Conservation (phyloP, 2,797 vertebrate genomes). For the Bovichtus variegatus region DNA sequence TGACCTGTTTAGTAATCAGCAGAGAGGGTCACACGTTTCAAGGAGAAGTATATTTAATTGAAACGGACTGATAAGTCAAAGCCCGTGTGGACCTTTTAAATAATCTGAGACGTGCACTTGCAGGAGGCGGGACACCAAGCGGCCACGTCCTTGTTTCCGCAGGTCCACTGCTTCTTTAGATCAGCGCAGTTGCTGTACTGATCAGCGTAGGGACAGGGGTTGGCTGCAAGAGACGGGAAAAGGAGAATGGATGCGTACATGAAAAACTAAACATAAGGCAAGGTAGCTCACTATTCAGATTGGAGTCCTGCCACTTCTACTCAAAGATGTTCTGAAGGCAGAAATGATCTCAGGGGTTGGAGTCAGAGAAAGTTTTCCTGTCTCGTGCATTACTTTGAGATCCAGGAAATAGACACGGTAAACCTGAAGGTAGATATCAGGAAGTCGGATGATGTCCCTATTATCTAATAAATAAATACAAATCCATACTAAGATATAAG, state of each 20-base stretch:
- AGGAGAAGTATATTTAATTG: conserved; percentile 29
- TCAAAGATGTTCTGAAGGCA: background rate
- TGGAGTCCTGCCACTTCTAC: background rate
- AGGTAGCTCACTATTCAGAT: background rate
- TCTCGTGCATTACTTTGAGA: background rate
- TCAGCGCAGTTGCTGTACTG: background rate
- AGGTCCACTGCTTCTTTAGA: background rate
- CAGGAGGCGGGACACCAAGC: background rate
- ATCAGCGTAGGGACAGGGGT: background rate
- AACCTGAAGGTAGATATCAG: background rate
- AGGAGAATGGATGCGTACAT: background rate
- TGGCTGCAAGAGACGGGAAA: background rate
- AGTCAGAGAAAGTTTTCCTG: background rate
- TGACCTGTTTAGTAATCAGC: conserved; percentile 1
- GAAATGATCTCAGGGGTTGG: background rate
- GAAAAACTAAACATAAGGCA: too few relatives aligned
- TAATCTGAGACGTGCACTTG: background rate
- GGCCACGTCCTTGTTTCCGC: background rate
- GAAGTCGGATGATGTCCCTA: background rate
- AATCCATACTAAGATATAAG: too few relatives aligned
- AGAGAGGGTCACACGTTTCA: background rate
- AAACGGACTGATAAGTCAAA: conserved; percentile 8
- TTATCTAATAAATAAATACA: too few relatives aligned
- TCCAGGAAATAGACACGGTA: background rate
- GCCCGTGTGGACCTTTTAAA: background rate